Conservation (phyloP, 2,113 vertebrate genomes). For the Hippoglossus stenolepis region DNA sequence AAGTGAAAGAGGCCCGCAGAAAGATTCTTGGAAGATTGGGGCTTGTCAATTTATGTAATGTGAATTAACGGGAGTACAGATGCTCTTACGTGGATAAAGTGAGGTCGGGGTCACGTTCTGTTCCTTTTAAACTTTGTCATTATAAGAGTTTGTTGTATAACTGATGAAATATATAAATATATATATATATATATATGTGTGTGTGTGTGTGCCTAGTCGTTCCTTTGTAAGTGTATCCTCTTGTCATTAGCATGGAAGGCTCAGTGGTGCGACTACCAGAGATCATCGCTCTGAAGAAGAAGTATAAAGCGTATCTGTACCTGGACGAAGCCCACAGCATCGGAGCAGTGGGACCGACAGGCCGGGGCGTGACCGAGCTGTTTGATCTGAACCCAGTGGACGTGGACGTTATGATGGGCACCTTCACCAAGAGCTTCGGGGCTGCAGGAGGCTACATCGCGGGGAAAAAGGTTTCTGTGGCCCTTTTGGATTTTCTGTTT, state of each 20-base stretch:
- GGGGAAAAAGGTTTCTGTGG: conserved; percentile 87
- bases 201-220: not conserved
- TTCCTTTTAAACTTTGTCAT: conserved; percentile 6
- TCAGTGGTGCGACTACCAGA: conserved; percentile 90
- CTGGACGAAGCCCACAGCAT: conserved; percentile 96
- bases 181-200: too few species aligned
- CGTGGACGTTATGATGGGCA: conserved; percentile 93
- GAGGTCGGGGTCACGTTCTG: conserved; percentile 16
- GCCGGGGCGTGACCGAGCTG: conserved; percentile 89
- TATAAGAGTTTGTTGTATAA: conserved; percentile 22
- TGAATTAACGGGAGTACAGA: conserved; percentile 29
- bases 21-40: conserved; percentile 42
- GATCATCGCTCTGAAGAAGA: conserved; percentile 91
- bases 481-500: not conserved
- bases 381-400: conserved; percentile 86
- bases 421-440: conserved; percentile 95
- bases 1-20: conserved; percentile 38
- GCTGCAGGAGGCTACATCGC: conserved; percentile 92
- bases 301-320: conserved; percentile 95
- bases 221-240: conserved; percentile 12
- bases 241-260: conserved; percentile 90
- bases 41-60: conserved; percentile 42
- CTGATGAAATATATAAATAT: conserved; percentile 9
- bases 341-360: conserved; percentile 86
- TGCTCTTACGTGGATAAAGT: conserved; percentile 8